Percentiles rank a stretch among this genome's conserved stretches.
These are phyloP conservation scores for Peromyscus attwateri DNA, from an alignment of 2,797 vertebrate genomes.

Conservation along the genomic window DNA sequence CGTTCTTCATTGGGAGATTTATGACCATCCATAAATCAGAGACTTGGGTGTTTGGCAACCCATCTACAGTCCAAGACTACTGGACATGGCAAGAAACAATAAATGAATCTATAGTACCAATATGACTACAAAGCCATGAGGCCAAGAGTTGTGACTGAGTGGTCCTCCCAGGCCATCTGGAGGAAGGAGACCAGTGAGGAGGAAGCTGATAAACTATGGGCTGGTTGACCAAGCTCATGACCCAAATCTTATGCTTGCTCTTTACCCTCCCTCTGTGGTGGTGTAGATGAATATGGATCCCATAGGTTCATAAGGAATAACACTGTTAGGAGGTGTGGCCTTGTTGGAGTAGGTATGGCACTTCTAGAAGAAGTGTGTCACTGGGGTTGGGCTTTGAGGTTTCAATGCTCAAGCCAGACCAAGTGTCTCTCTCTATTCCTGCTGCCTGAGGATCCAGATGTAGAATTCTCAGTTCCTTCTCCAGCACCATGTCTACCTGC, in stretches of 20 bases:
- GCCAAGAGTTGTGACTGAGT: neutral
- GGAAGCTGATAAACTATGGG: neutral
- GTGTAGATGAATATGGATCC: neutral
- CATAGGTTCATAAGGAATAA: neutral
- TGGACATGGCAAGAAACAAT: slow-evolving; percentile 39
- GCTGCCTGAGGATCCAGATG: neutral
- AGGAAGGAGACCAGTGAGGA: neutral
- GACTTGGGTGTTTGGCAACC: neutral
- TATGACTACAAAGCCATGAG: neutral
- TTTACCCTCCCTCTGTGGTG: neutral
- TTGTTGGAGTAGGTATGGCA: neutral
- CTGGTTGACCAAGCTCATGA: neutral
- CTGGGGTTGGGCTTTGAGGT: neutral
- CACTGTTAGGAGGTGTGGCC: neutral
- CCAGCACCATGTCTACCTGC: neutral
- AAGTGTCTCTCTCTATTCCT: neutral
- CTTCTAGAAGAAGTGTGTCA: neutral
- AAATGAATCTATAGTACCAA: neutral
- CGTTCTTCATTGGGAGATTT: neutral
- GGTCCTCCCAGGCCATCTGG: neutral
- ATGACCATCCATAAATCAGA: slow-evolving; percentile 8
- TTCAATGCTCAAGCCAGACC: neutral
- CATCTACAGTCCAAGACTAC: slow-evolving; percentile 11
- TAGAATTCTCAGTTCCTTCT: neutral
- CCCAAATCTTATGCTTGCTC: neutral